These are phyloP conservation scores for Lycorma delicatula DNA, from an alignment of 1,140 invertebrate genomes.

Conservation along the genomic window DNA sequence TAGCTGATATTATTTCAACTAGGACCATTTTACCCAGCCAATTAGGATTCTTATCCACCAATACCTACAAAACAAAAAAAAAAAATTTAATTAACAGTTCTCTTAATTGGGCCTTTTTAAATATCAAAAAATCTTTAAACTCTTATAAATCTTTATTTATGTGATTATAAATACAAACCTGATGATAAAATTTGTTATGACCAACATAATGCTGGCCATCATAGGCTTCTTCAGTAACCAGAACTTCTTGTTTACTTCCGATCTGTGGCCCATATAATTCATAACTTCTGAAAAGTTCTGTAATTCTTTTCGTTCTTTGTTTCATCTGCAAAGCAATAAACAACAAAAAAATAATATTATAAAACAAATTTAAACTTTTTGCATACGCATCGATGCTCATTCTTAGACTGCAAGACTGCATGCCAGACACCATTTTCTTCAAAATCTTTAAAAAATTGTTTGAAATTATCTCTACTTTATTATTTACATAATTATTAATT, in stretches of 20 bases:
- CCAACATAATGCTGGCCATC: slow-evolving; percentile 86
- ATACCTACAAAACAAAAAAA: slow-evolving; percentile 46
- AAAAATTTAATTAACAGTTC: slow-evolving; percentile 8
- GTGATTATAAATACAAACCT: slow-evolving; percentile 43
- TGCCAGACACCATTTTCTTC: no score
- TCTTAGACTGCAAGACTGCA: no score
- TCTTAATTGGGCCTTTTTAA: slow-evolving; percentile 7
- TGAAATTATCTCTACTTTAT: no score
- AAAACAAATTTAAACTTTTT: no score
- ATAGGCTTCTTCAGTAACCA: slow-evolving; percentile 90
- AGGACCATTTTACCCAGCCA: slow-evolving; percentile 75
- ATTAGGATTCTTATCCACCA: slow-evolving; percentile 67
- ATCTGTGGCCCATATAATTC: slow-evolving; percentile 71
- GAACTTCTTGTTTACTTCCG: slow-evolving; percentile 66
- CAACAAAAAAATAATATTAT: no score
- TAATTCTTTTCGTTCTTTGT: slow-evolving; percentile 75
- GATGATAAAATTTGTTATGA: slow-evolving; percentile 95
- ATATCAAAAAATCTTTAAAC: background rate
- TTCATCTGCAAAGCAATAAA: slow-evolving; percentile 56
- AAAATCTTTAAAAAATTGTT: no score
- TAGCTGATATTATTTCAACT: slow-evolving; percentile 64
- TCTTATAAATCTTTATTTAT: background rate
- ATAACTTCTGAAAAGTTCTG: slow-evolving; percentile 88
- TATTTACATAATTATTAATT: no score
- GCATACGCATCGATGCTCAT: no score